Conservation (phyloP, 2,113 vertebrate genomes). For the Heliornis fulica region DNA sequence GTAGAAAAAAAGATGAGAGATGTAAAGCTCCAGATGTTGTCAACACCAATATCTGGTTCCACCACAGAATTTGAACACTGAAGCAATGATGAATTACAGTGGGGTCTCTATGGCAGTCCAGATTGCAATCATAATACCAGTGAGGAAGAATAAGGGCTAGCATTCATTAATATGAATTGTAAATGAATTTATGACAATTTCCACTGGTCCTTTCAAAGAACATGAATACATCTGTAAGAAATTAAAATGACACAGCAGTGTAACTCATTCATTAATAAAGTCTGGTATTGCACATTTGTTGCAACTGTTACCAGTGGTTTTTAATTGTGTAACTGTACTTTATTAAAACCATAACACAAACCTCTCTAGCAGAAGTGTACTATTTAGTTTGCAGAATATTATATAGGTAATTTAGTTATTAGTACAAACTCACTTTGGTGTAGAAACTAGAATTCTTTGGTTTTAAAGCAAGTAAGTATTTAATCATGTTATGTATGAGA, state of each 20-base stretch:
- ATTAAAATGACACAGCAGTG: slow-evolving; percentile 33
- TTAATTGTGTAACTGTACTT: not conserved
- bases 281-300: not conserved
- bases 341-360: slow-evolving; percentile 2
- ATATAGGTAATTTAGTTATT: not conserved
- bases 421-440: not conserved
- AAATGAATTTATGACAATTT: slow-evolving; percentile 46
- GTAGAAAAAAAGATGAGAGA: slow-evolving; percentile 3
- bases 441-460: not conserved
- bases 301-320: not conserved
- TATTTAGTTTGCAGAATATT: not conserved
- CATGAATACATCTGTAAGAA: slow-evolving; percentile 27
- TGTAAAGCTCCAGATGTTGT: slow-evolving; percentile 53
- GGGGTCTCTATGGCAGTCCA: not conserved
- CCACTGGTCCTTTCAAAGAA: slow-evolving; percentile 35
- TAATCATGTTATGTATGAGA: not conserved
- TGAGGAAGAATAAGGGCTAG: slow-evolving; percentile 25
- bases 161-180: slow-evolving; percentile 17
- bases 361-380: not conserved
- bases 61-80: not conserved
- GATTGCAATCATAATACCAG: not conserved
- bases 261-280: slow-evolving; percentile 48
- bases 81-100: slow-evolving; percentile 33
- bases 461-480: not conserved
- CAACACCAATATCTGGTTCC: slow-evolving; percentile 42